phyloP scores from a whole-genome alignment of 1,140 invertebrate species.

The Pseudomyrmex pallidus region DNA sequence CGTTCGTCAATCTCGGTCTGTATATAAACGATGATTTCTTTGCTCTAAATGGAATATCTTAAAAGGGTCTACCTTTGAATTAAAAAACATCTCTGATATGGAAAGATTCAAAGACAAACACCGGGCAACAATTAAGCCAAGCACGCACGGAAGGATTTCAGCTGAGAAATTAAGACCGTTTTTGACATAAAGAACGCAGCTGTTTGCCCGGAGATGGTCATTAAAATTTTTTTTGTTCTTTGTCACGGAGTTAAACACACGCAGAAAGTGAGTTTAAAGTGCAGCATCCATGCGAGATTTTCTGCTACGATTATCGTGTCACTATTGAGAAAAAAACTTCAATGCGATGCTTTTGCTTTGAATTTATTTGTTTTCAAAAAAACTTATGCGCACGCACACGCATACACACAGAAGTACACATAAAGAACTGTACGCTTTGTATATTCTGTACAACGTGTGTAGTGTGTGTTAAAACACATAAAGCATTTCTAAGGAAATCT shows the following conservation, averaged over 20 bases:
- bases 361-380: slow-evolving; percentile 7
- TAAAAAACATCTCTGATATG: neutral
- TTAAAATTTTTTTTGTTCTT: slow-evolving; percentile 9
- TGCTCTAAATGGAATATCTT: neutral
- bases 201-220: neutral
- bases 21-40: neutral
- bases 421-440: neutral
- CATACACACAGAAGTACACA: too few species aligned
- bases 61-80: neutral
- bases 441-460: neutral
- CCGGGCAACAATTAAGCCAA: neutral
- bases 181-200: neutral
- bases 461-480: neutral
- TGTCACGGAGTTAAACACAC: neutral
- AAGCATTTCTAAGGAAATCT: neutral
- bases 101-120: neutral
- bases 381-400: neutral
- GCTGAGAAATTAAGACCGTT: slow-evolving; percentile 5
- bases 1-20: neutral
- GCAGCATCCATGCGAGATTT: neutral
- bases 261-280: neutral
- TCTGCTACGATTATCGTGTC: neutral
- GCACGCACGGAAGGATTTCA: neutral
- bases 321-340: slow-evolving; percentile 11
- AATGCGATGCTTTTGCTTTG: neutral